Evolutionary conservation across 2,113 vertebrate genomes (phyloP), one percentile per base, ranked within the genome.

Genomic region (Dasyornis broadbenti): DNA sequence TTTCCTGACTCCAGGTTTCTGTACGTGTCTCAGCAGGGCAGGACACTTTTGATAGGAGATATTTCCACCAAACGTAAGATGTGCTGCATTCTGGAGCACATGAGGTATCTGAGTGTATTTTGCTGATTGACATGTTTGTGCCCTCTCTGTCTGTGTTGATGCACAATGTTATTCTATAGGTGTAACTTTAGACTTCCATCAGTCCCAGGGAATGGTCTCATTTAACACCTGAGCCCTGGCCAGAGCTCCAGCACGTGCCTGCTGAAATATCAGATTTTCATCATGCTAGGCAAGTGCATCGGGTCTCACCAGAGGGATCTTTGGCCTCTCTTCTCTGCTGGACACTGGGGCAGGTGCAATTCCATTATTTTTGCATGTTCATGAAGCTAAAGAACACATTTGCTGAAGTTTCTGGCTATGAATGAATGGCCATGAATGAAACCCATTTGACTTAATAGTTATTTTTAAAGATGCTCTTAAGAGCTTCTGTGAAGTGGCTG

Each of bases 101-200:
- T 40, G 47, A 54, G 63, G 16, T 64, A 24, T 70, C 60, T 22
- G 52, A 40, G 30, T 45, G 83, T 33, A 11, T n/a, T 77, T 44
- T 82, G 82, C 40, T 92, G 60, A 94, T 45, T 44, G 91, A 23
- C 4, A 0, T 15, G 33, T 66, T 71, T 10, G 4, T 71, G 54
- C 18, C 68, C 20, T 45, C 53, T 49, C 37, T 53, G 33, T 39
- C 83, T 72, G 81, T 93, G 81, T 94, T 95, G 89, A 31, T 47
- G 83, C 54, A 63, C 68, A 40, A 0, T 65, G 94, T 78, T 73
- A 82, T 57, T 77, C 90, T 82, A 53, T 18, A 70, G 88, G 37
- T 57, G 95, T 96, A 97, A 96, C 81, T 86, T 75, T 39, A 97
- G 75, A 72, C 65, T 63, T 60, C n/a, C 35, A 70, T 45, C 92